Evolutionary conservation across 2,797 vertebrate genomes (phyloP).

Genomic region (Phyllotis vaccarum): DNA sequence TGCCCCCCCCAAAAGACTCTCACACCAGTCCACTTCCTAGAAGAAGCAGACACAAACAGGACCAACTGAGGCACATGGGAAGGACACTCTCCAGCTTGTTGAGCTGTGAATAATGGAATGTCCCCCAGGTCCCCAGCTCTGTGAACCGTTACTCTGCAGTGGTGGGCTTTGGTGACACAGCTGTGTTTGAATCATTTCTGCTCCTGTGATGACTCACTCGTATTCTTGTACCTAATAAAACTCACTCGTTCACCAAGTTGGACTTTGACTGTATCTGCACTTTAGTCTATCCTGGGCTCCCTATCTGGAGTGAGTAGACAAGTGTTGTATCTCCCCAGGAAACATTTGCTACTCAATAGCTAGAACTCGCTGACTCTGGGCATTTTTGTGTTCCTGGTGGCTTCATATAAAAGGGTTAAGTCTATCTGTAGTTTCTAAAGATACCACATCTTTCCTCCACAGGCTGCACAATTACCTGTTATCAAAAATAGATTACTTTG

Average conservation of each 20-base stretch:
- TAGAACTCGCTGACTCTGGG: background rate
- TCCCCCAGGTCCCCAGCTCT: background rate
- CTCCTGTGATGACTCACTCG: too few species aligned
- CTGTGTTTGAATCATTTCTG: background rate
- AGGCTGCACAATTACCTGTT: background rate
- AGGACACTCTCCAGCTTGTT: background rate
- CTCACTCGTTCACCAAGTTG: background rate
- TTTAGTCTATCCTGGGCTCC: background rate
- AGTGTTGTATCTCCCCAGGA: too few species aligned
- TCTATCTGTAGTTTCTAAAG: slow-evolving; percentile 52
- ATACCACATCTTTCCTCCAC: background rate
- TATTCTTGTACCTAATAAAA: background rate
- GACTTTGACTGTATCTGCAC: background rate
- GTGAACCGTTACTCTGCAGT: background rate
- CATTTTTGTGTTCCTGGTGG: background rate
- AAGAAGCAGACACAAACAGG: background rate
- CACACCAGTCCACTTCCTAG: background rate
- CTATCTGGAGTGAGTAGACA: background rate
- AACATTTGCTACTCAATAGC: background rate
- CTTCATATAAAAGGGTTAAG: slow-evolving; percentile 45
- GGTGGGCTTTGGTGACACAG: background rate
- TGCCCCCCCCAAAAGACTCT: background rate
- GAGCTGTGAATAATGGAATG: background rate
- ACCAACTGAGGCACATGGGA: background rate
- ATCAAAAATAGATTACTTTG: slow-evolving; percentile 46